These are phyloP conservation scores for Drosophila helvetica DNA, from an alignment of 2,888 invertebrate species.

Conservation along the genomic window DNA sequence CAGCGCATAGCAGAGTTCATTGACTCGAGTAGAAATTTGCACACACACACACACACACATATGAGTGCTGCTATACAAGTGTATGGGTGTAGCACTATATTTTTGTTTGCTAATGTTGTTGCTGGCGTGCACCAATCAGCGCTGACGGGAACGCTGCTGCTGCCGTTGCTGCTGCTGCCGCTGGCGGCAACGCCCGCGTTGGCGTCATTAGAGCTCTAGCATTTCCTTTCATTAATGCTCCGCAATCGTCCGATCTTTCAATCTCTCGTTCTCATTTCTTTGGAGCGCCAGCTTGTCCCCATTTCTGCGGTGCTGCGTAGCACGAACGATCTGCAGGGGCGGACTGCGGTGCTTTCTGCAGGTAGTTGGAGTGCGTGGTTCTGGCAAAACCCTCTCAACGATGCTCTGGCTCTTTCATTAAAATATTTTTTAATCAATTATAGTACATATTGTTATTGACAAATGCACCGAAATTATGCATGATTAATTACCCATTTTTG, in stretches of 20 bases:
- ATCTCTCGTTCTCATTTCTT: slow-evolving; percentile 7
- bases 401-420: background rate
- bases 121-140: slow-evolving; percentile 76
- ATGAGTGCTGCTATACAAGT: slow-evolving; percentile 35
- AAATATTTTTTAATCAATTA: too few relatives aligned
- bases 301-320: background rate
- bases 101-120: slow-evolving; percentile 55
- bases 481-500: background rate
- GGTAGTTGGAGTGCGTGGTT: too few relatives aligned
- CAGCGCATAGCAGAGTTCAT: slow-evolving; percentile 76
- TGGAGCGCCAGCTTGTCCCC: slow-evolving; percentile 18
- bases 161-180: slow-evolving; percentile 16
- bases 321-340: slow-evolving; percentile 7
- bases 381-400: too few relatives aligned
- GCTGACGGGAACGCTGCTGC: slow-evolving; percentile 32
- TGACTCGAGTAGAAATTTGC: slow-evolving; percentile 71
- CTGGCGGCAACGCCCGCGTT: slow-evolving; percentile 30
- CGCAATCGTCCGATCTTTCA: slow-evolving; percentile 9
- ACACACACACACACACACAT: background rate
- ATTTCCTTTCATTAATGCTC: slow-evolving; percentile 50
- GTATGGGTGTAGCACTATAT: slow-evolving; percentile 43
- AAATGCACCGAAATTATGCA: too few relatives aligned
- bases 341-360: slow-evolving; percentile 3
- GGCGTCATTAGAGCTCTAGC: slow-evolving; percentile 37
- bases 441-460: too few relatives aligned